phyloP scores from a whole-genome alignment of 2,113 vertebrate genomes.

The Vanacampus margaritifer region DNA sequence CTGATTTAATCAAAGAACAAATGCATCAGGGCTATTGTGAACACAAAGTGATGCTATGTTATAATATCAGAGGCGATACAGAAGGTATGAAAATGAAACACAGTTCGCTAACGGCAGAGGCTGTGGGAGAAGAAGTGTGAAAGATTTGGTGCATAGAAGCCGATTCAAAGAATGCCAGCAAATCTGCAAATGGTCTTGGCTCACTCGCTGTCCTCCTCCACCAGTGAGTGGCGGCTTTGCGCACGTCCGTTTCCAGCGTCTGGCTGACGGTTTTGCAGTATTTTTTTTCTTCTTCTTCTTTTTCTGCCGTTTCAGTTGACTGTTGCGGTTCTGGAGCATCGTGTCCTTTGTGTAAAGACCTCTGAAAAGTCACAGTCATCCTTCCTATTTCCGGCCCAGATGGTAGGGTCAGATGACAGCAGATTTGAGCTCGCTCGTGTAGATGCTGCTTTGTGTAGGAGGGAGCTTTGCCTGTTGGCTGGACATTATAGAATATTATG shows the following conservation, averaged over 20 bases:
- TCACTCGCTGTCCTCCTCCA: slow-evolving; percentile 17
- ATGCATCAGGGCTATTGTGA: slow-evolving; percentile 25
- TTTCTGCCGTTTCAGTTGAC: background rate
- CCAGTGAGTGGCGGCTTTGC: slow-evolving; percentile 5
- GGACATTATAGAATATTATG: background rate
- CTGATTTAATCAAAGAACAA: slow-evolving; percentile 25
- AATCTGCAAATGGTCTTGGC: slow-evolving; percentile 52
- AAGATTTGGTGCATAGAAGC: slow-evolving; percentile 37
- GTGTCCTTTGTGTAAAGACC: slow-evolving; percentile 39
- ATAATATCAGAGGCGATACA: slow-evolving; percentile 8
- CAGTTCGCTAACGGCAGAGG: slow-evolving; percentile 24
- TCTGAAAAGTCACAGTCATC: slow-evolving; percentile 29
- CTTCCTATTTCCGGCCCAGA: slow-evolving; percentile 69
- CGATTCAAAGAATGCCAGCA: slow-evolving; percentile 45
- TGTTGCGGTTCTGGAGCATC: background rate
- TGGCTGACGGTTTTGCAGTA: background rate
- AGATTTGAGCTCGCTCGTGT: slow-evolving; percentile 38
- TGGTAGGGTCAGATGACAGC: slow-evolving; percentile 59
- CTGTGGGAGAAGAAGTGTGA: slow-evolving; percentile 46
- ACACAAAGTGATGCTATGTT: background rate
- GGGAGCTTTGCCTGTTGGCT: slow-evolving; percentile 3
- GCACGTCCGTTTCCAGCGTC: slow-evolving; percentile 6
- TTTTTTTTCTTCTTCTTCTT: background rate
- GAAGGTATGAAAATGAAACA: background rate
- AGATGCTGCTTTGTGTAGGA: slow-evolving; percentile 25